Percentiles rank a stretch among this genome's conserved stretches.
Conservation (phyloP, 1,140 invertebrate species). For the Vollenhovia emeryi region DNA sequence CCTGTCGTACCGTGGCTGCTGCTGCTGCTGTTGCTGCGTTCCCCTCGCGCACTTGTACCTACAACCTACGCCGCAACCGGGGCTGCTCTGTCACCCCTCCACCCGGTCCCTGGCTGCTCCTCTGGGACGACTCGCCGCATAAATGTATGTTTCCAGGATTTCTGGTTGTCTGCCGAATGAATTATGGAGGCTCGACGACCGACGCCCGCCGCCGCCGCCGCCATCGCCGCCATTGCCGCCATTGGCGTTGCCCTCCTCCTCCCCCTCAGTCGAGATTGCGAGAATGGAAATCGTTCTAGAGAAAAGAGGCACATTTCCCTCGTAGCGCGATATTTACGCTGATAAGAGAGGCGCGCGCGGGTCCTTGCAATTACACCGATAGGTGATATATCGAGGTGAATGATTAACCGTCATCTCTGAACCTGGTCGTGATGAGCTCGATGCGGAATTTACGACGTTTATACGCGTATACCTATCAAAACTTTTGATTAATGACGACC, state of each 20-base stretch:
- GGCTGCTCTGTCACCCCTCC: slow-evolving; percentile 46
- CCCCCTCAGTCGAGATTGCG: slow-evolving; percentile 52
- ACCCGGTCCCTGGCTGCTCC: slow-evolving; percentile 26
- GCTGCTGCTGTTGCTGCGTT: not conserved
- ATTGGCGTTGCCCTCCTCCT: slow-evolving; percentile 38
- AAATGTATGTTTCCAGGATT: slow-evolving; percentile 81
- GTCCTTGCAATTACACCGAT: slow-evolving; percentile 44
- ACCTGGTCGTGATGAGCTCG: slow-evolving; percentile 13
- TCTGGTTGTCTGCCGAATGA: slow-evolving; percentile 79
- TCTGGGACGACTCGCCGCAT: slow-evolving; percentile 72
- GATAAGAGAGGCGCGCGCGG: not conserved
- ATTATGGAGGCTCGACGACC: slow-evolving; percentile 74
- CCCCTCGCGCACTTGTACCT: slow-evolving; percentile 37
- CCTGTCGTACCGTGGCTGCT: not conserved
- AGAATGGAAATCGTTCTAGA: slow-evolving; percentile 10
- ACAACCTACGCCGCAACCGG: slow-evolving; percentile 42
- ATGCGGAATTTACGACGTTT: slow-evolving; percentile 23
- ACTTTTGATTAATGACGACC: slow-evolving; percentile 42
- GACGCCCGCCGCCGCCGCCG: slow-evolving; percentile 17
- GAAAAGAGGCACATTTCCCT: slow-evolving; percentile 57
- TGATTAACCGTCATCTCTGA: slow-evolving; percentile 21
- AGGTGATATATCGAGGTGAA: slow-evolving; percentile 2
- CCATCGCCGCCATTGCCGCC: slow-evolving; percentile 17
- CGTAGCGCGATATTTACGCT: slow-evolving; percentile 47
- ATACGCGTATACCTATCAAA: slow-evolving; percentile 41